Evolutionary conservation across 2,888 invertebrate genomes (phyloP), one percentile per base, ranked within the genome.

Genomic region (Uloborus plumipes): DNA sequence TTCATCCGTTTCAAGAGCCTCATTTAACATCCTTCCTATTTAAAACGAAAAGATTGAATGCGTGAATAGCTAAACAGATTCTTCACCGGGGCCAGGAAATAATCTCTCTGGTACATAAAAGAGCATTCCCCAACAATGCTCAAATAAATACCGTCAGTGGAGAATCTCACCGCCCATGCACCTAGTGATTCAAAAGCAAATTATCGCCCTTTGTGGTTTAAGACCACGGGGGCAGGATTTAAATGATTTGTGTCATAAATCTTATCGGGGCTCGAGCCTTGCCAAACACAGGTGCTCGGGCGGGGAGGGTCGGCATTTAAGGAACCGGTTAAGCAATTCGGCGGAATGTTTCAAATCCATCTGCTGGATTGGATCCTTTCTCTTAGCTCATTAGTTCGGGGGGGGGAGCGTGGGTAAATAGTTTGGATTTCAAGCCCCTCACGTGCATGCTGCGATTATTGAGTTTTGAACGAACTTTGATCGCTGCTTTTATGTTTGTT

Each of bases 231-330:
- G 62, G 77, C 62, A 70, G 62, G 66, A 77, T 79, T 72, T 58
- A 79, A 79, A 79, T 79, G 79, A 79, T 79, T 79, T 79, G 58
- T 72, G 79, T 79, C 79, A 79, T 79, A 79, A 79, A 79, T 79
- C 79, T 79, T 79, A 72, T 73, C 66, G 61, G 72, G 39, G 53
- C 66, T 39, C 71, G 61, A 47, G 65, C 22, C 65, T 79, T 79
- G 79, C 72, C 79, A 79, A 26, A 67, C 59, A 26, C 79, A 79
- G 79, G 72, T 79, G 79, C 61, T 49, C 64, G 49, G 16, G 49
- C 22, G 65, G 73, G 73, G 62, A 50, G 71, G 65, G 65, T 47
- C 55, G 77, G 55, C 58, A 53, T 39, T 62, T 72, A 66, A 66
- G 67, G 66, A 79, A 77, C 47, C 49, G 62, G 70, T 64, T 70